A percentile compares a stretch with the other conserved stretches of the same genome.
Conservation (phyloP, 2,113 vertebrate genomes). For the Tenrec ecaudatus region DNA sequence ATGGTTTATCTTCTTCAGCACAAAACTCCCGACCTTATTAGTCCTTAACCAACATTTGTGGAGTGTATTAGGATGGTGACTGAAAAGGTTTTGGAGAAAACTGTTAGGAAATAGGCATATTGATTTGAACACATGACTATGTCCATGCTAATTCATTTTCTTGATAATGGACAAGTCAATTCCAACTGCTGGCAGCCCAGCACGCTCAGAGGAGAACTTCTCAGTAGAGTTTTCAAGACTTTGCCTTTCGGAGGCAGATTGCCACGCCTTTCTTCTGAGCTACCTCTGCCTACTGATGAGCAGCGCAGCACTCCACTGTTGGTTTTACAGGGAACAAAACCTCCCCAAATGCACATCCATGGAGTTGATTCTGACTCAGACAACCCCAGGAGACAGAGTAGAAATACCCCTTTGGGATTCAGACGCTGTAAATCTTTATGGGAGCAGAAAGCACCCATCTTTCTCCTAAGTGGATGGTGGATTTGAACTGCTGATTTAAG, state of each 20-base stretch:
- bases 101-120: not conserved
- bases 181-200: not conserved
- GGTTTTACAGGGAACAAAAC: too few species aligned
- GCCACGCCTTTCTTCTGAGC: not conserved
- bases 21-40: slow-evolving; percentile 2
- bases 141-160: not conserved
- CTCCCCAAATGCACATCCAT: too few species aligned
- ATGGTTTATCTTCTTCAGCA: not conserved
- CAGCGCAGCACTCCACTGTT: too few species aligned
- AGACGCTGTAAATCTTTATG: too few species aligned
- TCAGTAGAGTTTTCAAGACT: not conserved
- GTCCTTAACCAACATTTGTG: not conserved
- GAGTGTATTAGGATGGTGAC: not conserved
- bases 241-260: not conserved
- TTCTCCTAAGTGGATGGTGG: not conserved
- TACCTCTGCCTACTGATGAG: not conserved
- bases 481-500: not conserved
- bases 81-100: not conserved
- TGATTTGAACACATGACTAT: not conserved
- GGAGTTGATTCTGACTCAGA: too few species aligned
- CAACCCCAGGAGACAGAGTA: too few species aligned
- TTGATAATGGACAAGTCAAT: not conserved
- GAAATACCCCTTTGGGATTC: too few species aligned
- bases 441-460: too few species aligned
- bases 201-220: not conserved